Conservation (phyloP, 1,140 invertebrate genomes). For the Hylaeus anthracinus region DNA sequence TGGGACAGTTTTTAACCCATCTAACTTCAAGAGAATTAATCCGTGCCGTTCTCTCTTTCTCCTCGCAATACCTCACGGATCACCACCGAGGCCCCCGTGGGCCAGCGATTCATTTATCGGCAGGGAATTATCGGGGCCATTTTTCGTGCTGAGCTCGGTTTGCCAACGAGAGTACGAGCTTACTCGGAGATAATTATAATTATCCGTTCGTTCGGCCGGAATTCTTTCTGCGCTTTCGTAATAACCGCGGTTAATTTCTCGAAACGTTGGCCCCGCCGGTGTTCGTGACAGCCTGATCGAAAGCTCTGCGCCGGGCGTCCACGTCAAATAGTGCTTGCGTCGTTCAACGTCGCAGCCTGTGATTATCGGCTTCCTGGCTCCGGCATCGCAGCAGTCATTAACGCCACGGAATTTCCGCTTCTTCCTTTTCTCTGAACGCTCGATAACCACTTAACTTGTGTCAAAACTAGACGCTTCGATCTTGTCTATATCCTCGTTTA, state of each 20-base stretch:
- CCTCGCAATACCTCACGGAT: too few relatives aligned
- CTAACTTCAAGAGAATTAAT: too few relatives aligned
- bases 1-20: too few relatives aligned
- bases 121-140: constrained; percentile 27
- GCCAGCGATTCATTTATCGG: constrained; percentile 30
- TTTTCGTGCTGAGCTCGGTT: constrained; percentile 21
- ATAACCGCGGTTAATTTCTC: constrained; percentile 34
- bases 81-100: neutral
- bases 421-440: neutral
- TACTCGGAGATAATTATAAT: constrained; percentile 31
- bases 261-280: constrained; percentile 14
- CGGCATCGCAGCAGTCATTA: constrained; percentile 9
- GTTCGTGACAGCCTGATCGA: constrained; percentile 25
- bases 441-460: neutral
- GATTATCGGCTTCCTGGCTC: constrained; percentile 10
- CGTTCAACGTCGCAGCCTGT: constrained; percentile 26
- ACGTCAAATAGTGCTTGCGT: neutral
- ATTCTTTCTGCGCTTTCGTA: constrained; percentile 12
- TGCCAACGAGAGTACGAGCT: too few relatives aligned
- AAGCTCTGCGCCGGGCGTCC: neutral
- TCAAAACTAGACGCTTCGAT: neutral
- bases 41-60: too few relatives aligned
- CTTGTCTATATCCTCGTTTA: neutral
- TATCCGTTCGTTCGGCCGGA: constrained; percentile 17
- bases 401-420: constrained; percentile 27